Conservation (phyloP, 1,140 invertebrate species). For the Anthonomus grandis region DNA sequence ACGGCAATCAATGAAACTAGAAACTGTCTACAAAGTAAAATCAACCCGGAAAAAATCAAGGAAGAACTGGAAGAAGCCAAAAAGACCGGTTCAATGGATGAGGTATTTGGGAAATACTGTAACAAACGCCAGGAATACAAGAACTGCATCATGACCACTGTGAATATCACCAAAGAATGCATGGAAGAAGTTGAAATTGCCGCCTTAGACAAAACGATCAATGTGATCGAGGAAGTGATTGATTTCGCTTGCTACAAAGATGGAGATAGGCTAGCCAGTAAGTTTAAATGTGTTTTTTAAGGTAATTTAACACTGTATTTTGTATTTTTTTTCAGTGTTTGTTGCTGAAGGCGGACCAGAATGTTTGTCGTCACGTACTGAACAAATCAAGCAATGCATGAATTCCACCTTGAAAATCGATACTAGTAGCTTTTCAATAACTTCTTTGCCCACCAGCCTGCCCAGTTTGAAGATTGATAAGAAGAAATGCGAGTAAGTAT, state of each 20-base stretch:
- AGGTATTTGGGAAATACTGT: conserved; percentile 69
- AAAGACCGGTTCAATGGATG: conserved; percentile 54
- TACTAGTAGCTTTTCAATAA: conserved; percentile 13
- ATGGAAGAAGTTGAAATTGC: conserved; percentile 58
- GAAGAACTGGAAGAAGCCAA: conserved; percentile 60
- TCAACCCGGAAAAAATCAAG: conserved; percentile 46
- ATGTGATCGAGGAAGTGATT: conserved; percentile 62
- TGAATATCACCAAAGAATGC: conserved; percentile 58
- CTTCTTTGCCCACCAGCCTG: conserved; percentile 10
- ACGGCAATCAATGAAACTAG: conserved; percentile 19
- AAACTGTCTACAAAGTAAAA: conserved; percentile 31
- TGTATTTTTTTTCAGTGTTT: conserved; percentile 46
- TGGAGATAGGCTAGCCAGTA: conserved; percentile 75
- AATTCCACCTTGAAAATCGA: conserved; percentile 43
- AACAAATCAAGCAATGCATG: conserved; percentile 35
- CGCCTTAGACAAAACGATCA: conserved; percentile 57
- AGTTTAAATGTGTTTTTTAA: conserved; percentile 37
- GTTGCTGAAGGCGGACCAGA: conserved; percentile 41
- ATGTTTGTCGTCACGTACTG: conserved; percentile 30
- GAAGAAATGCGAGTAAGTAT: conserved; percentile 40
- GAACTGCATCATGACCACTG: conserved; percentile 60
- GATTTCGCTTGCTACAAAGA: conserved; percentile 73
- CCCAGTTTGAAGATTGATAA: conserved; percentile 31
- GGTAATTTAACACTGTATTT: background rate
- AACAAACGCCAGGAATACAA: conserved; percentile 57